These are phyloP conservation scores for Danionella dracula DNA, from an alignment of 2,797 vertebrate species.

Conservation along the genomic window DNA sequence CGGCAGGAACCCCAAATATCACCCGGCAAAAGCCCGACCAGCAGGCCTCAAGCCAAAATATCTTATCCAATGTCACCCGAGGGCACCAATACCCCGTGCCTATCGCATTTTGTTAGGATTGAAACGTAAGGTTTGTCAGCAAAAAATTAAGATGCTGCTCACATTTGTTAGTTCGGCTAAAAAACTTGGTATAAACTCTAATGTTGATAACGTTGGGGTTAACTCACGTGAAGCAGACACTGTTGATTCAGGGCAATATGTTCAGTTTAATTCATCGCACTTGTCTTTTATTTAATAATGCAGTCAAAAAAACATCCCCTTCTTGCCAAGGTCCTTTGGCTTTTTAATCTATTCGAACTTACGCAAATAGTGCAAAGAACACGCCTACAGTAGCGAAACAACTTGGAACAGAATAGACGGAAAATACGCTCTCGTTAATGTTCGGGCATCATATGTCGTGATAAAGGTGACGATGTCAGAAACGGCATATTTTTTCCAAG, in stretches of 20 bases:
- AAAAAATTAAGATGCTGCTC: neutral
- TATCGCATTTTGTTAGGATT: slow-evolving; percentile 65
- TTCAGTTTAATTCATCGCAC: neutral
- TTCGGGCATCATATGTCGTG: neutral
- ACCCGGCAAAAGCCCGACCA: slow-evolving; percentile 72
- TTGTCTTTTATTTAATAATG: neutral
- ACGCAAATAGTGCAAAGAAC: slow-evolving; percentile 2
- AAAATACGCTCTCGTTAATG: neutral
- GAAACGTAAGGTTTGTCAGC: neutral
- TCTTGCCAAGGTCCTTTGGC: slow-evolving; percentile 9
- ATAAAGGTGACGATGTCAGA: slow-evolving; percentile 1
- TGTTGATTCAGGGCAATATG: neutral
- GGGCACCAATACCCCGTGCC: slow-evolving; percentile 38
- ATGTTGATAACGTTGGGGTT: neutral
- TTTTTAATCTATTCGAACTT: slow-evolving; percentile 21
- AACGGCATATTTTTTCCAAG: slow-evolving; percentile 36
- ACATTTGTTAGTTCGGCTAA: neutral
- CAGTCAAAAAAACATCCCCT: neutral
- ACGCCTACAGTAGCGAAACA: neutral
- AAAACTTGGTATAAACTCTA: slow-evolving; percentile 27
- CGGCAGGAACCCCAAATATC: slow-evolving; percentile 60
- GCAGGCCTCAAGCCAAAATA: slow-evolving; percentile 68
- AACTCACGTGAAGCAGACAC: neutral
- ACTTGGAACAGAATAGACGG: neutral
- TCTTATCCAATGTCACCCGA: slow-evolving; percentile 48